phyloP scores from a whole-genome alignment of 2,113 vertebrate genomes.

The Murina feae region DNA sequence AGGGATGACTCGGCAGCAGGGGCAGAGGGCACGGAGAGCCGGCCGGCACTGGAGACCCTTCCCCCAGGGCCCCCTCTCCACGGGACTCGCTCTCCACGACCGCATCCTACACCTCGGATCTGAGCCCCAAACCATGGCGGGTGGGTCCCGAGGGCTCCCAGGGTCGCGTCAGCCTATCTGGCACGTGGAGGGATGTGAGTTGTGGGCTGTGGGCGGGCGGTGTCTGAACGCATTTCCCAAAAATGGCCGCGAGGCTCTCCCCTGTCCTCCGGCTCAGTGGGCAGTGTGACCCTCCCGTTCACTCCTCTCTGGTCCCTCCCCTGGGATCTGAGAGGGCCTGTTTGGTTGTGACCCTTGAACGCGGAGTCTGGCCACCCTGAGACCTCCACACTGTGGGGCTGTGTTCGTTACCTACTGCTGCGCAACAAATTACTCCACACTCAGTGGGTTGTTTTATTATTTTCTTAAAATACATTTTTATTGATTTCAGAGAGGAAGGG shows the following conservation, averaged over 20 bases:
- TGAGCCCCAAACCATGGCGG: neutral
- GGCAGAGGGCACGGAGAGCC: neutral
- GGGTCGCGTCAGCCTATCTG: rapidly evolving
- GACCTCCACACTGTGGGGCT: rapidly evolving
- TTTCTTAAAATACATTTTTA: no score
- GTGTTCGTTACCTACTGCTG: rapidly evolving
- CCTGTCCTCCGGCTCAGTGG: rapidly evolving
- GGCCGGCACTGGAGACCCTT: neutral
- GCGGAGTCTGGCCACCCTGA: neutral
- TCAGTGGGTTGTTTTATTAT: neutral
- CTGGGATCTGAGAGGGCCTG: neutral
- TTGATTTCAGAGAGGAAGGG: no score
- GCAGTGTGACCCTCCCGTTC: neutral
- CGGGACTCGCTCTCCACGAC: neutral
- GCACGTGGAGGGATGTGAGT: neutral
- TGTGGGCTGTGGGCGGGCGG: neutral
- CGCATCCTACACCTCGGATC: rapidly evolving
- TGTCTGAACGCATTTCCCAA: neutral
- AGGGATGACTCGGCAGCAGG: neutral
- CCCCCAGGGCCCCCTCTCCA: no score
- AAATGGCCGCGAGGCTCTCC: rapidly evolving
- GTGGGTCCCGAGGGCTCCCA: neutral
- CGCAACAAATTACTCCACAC: rapidly evolving
- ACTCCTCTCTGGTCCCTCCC: neutral
- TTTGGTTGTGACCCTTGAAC: neutral